phyloP scores from a whole-genome alignment of 64 coral and sea anemone species.

The Trachythela sp. region DNA sequence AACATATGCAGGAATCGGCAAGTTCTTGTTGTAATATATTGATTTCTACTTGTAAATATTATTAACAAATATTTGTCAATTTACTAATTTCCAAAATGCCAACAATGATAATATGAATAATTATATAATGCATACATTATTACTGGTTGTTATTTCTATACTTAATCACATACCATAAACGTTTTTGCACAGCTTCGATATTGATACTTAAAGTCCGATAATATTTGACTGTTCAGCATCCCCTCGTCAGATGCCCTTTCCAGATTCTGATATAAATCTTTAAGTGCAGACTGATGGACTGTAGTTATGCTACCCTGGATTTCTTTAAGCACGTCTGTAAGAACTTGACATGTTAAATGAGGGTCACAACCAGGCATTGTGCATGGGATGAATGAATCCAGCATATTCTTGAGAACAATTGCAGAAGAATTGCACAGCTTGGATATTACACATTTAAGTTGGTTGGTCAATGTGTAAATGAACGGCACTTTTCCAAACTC shows the following conservation, averaged over 20 bases:
- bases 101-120: too few species aligned
- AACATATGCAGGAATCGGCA: too few species aligned
- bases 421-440: neutral
- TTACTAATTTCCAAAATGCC: too few species aligned
- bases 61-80: too few species aligned
- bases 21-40: too few species aligned
- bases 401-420: neutral
- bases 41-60: too few species aligned
- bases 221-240: neutral
- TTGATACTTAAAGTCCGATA: neutral
- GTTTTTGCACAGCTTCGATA: neutral
- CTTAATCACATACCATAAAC: neutral
- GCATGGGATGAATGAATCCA: neutral
- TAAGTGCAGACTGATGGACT: neutral
- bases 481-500: neutral
- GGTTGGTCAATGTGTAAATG: neutral
- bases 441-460: neutral
- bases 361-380: neutral
- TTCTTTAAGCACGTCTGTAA: neutral
- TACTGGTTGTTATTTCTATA: neutral
- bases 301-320: neutral
- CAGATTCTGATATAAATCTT: neutral
- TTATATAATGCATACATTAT: too few species aligned
- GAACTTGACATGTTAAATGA: neutral
- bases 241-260: neutral